These are phyloP conservation scores for Argyresthia albistria DNA, from an alignment of 2,888 invertebrate species.

Conservation along the genomic window DNA sequence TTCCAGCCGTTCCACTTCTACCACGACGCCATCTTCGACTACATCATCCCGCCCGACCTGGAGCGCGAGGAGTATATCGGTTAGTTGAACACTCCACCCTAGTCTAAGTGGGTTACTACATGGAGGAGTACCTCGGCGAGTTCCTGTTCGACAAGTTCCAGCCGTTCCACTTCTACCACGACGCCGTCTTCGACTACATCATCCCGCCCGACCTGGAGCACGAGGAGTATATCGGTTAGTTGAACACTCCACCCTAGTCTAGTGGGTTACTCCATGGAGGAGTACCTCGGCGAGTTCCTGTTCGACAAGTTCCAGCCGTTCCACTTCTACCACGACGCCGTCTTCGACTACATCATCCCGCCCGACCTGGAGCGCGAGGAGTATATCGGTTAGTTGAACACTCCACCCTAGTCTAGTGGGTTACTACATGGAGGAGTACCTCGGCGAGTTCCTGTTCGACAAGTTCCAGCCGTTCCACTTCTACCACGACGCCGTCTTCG, in stretches of 20 bases:
- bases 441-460: constrained; percentile 95
- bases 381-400: constrained; percentile 74
- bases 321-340: constrained; percentile 85
- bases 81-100: too few relatives aligned
- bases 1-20: constrained; percentile 85
- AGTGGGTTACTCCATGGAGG: constrained; percentile 95
- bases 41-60: constrained; percentile 80
- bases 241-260: too few relatives aligned
- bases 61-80: constrained; percentile 81
- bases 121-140: constrained; percentile 96
- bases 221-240: constrained; percentile 84
- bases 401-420: background rate
- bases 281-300: constrained; percentile 95
- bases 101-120: constrained; percentile 87
- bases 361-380: constrained; percentile 76
- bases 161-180: constrained; percentile 90
- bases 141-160: constrained; percentile 93
- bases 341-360: constrained; percentile 86
- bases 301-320: constrained; percentile 94
- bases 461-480: constrained; percentile 92
- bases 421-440: constrained; percentile 94
- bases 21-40: constrained; percentile 80
- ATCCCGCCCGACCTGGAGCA: constrained; percentile 79
- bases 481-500: constrained; percentile 81
- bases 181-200: constrained; percentile 81